These are phyloP conservation scores for Patiria pectinifera DNA, from an alignment of 53 echinoderm and acorn worm species.

Conservation along the genomic window DNA sequence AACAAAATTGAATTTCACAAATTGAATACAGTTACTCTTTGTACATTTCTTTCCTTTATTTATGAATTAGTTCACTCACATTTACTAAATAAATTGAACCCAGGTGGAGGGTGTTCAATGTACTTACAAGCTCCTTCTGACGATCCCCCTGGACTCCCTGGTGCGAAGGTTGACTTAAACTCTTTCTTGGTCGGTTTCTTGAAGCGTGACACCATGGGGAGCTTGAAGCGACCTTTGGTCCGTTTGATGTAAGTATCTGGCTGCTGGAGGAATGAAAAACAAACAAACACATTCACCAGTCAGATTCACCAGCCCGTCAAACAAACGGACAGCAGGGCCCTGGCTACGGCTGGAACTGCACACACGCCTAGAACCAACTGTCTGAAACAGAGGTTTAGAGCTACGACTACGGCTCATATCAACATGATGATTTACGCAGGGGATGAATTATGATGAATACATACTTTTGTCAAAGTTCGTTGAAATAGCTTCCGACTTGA, in stretches of 20 bases:
- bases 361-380: no score
- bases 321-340: background rate
- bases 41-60: background rate
- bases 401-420: no score
- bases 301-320: background rate
- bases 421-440: no score
- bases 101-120: background rate
- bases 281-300: background rate
- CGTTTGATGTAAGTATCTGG: slow-evolving; percentile 77
- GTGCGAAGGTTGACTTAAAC: slow-evolving; percentile 57
- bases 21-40: background rate
- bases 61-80: background rate
- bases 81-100: background rate
- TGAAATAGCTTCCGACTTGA: background rate
- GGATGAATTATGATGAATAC: no score
- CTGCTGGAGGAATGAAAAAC: slow-evolving; percentile 28
- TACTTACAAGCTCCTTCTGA: slow-evolving; percentile 59
- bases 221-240: slow-evolving; percentile 87
- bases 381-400: no score
- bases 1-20: background rate
- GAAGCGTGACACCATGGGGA: slow-evolving; percentile 80
- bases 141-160: slow-evolving; percentile 46
- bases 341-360: no score
- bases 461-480: no score
- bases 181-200: slow-evolving; percentile 96